Percentiles rank a stretch among this genome's conserved stretches.
Conservation (phyloP, 2,888 invertebrate genomes). For the Diaphora mendica region DNA sequence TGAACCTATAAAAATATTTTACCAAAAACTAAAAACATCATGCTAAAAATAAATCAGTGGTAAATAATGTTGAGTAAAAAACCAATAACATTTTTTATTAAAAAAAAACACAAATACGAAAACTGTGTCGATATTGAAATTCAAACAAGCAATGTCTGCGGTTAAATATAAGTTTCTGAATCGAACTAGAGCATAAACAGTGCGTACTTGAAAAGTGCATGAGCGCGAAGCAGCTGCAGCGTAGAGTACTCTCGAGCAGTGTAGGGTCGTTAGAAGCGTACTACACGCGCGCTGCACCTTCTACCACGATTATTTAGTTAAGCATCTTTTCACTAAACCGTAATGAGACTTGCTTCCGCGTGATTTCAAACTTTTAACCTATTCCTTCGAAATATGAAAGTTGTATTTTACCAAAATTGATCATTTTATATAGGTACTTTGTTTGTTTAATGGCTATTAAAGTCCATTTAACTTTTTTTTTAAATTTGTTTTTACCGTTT, state of each 20-base stretch:
- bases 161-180: conserved; percentile 62
- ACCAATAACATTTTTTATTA: neutral
- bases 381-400: conserved; percentile 20
- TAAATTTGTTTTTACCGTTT: no score
- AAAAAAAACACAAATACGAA: neutral
- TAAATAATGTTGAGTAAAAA: neutral
- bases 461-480: no score
- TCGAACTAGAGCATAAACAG: conserved; percentile 79
- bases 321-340: conserved; percentile 64
- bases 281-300: conserved; percentile 52
- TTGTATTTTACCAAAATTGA: neutral
- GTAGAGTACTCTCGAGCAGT: conserved; percentile 67
- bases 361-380: conserved; percentile 34
- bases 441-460: neutral
- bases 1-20: neutral
- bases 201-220: conserved; percentile 82
- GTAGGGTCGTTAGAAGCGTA: conserved; percentile 73
- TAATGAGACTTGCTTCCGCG: conserved; percentile 56
- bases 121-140: conserved; percentile 57
- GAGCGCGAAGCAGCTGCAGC: conserved; percentile 70
- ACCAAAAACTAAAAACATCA: neutral
- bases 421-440: neutral
- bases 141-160: conserved; percentile 57
- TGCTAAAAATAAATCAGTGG: neutral
- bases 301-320: conserved; percentile 67